Conservation (phyloP, 2,797 vertebrate species). For the Ciconia nigra region DNA sequence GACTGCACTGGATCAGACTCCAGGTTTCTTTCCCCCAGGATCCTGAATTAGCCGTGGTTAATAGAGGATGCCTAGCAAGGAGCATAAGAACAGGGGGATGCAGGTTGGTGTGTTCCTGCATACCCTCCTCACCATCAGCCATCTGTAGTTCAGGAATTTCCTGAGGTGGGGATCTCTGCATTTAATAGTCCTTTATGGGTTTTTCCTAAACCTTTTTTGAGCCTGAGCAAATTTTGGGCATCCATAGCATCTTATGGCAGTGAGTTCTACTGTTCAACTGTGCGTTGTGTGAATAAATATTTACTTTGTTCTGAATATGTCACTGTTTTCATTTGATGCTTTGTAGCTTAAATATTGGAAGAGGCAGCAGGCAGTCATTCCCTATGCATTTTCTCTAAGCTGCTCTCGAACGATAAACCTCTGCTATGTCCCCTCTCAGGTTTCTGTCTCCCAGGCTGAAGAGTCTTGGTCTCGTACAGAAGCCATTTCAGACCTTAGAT, state of each 20-base stretch:
- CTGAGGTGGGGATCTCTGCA: neutral
- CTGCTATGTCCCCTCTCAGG: neutral
- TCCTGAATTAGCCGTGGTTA: neutral
- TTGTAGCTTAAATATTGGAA: neutral
- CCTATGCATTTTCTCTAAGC: neutral
- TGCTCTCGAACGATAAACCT: neutral
- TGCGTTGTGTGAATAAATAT: neutral
- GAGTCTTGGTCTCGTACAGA: neutral
- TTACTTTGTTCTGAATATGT: constrained; percentile 21
- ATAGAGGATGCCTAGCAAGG: neutral
- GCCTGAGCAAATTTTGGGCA: neutral
- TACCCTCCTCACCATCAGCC: neutral
- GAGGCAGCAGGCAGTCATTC: neutral
- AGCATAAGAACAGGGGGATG: neutral
- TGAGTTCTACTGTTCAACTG: neutral
- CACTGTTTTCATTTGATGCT: neutral
- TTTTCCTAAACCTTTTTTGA: neutral
- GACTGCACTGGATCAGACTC: neutral
- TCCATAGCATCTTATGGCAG: neutral
- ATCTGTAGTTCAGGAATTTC: neutral
- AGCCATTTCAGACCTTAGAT: neutral
- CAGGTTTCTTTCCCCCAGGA: neutral
- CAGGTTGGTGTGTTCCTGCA: neutral
- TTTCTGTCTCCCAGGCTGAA: neutral
- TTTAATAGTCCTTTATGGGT: neutral